phyloP scores from a whole-genome alignment of 1,140 invertebrate genomes.

The Drosophila lowei region DNA sequence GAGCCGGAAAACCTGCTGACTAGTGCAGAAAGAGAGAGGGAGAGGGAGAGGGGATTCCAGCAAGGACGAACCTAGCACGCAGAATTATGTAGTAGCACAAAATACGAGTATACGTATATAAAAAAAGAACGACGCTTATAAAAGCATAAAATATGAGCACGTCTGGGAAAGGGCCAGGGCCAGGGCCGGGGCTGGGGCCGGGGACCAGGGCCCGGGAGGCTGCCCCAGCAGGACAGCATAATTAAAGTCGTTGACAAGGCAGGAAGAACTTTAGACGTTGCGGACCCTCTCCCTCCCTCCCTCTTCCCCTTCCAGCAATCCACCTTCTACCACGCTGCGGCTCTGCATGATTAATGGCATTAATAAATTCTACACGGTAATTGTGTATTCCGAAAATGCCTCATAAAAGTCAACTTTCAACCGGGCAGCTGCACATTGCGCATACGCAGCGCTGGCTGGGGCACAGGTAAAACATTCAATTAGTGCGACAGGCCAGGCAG shows the following conservation, averaged over 20 bases:
- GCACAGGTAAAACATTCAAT: constrained; percentile 62
- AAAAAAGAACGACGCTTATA: constrained; percentile 22
- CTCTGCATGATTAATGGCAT: constrained; percentile 64
- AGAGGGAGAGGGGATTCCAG: no score
- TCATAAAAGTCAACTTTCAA: constrained; percentile 54
- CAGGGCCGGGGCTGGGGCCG: neutral
- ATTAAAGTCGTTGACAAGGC: constrained; percentile 65
- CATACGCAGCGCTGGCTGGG: constrained; percentile 58
- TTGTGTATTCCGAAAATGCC: constrained; percentile 55
- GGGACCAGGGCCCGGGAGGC: neutral
- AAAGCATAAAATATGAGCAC: constrained; percentile 64
- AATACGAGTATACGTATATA: no score
- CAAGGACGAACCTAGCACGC: no score
- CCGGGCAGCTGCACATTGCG: constrained; percentile 51
- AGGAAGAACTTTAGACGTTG: constrained; percentile 11
- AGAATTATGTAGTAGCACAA: no score
- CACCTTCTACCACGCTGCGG: neutral
- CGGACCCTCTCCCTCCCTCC: no score
- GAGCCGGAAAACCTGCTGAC: no score
- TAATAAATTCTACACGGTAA: constrained; percentile 73
- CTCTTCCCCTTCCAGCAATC: neutral
- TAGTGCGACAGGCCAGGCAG: constrained; percentile 29
- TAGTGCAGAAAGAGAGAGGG: no score
- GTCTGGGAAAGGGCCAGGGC: constrained; percentile 12
- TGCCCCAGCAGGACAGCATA: constrained; percentile 59